These are phyloP conservation scores for Eupithecia insigniata DNA, from an alignment of 2,888 invertebrate species.

Conservation along the genomic window DNA sequence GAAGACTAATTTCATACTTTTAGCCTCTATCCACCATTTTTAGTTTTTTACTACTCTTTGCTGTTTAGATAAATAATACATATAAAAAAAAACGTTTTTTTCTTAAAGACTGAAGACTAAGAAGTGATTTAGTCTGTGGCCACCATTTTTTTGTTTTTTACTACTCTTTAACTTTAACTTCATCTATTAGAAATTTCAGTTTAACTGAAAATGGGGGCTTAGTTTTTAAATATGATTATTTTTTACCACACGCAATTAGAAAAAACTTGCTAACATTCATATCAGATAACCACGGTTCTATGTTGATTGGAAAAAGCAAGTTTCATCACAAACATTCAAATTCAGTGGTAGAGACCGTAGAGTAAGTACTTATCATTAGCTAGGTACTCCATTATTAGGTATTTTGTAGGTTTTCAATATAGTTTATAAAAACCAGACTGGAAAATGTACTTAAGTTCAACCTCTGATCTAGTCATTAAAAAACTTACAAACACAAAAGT, in stretches of 20 bases:
- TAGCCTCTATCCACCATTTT: neutral
- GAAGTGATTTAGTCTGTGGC: neutral
- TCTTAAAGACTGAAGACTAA: neutral
- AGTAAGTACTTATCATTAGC: neutral
- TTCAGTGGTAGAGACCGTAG: neutral
- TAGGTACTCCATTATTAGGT: no score
- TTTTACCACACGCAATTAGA: neutral
- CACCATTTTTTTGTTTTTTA: neutral
- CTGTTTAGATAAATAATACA: neutral
- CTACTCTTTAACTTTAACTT: neutral
- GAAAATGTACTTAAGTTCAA: neutral
- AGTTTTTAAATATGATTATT: neutral
- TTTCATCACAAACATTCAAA: neutral
- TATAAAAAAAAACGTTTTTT: neutral
- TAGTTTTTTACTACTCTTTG: neutral
- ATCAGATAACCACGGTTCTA: no score
- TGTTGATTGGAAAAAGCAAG: neutral
- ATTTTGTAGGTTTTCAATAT: no score
- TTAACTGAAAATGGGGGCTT: neutral
- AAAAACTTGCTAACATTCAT: neutral
- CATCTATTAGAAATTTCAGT: neutral
- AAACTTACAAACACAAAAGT: neutral
- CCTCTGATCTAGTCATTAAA: neutral
- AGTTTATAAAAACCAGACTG: neutral
- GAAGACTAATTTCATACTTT: neutral